Evolutionary conservation across 1,140 invertebrate species (phyloP), one percentile per base, ranked within the genome.

Genomic region (Hylaeus volcanicus): DNA sequence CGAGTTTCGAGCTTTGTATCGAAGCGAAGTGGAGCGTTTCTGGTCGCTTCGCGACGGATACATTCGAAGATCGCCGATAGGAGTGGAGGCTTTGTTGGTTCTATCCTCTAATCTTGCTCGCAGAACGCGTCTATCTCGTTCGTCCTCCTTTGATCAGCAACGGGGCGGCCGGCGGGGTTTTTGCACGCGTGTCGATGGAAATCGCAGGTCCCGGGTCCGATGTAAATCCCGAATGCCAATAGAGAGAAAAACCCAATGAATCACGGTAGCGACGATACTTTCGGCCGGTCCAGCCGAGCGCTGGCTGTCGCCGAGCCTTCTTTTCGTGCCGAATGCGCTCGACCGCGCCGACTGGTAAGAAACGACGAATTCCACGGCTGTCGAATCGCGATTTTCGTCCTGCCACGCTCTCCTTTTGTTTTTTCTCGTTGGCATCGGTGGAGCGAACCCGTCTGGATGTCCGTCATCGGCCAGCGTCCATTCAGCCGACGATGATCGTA

Each of bases 141-240:
- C 45, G 55, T 63, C 66, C 69, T 12, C 63, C 73, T 81, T 76
- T 80, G 78, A 86, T 85, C 81, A 74, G 58, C 63, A 64, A 77
- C 79, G 78, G 84, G 26, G 41, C 64, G 45, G 63, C 81, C 56
- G 65, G 81, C 66, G 3, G 82, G 64, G 74, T 92, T 93, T 92
- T 93, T 93, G 86, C 89, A 87, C 91, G 92, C 90, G 90, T 80
- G 91, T 89, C 89, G 86, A 93, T 93, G 92, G 92, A 91, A 93
- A 93, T 92, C 71, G 79, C 65, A 48, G 26, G 69, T 63, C 51
- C 87, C 63, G 87, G 85, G 70, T 73, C 83, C 88, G 84, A 92
- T 90, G 90, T 91, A 90, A 91, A 91, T 90, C 74, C 69, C 77
- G 78, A 11, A 58, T 79, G 87, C 55, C 83, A 73, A 68, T 84